Percentiles rank a stretch among this genome's conserved stretches.
These are phyloP conservation scores for Anticlea derivata DNA, from an alignment of 2,888 invertebrate genomes.

Conservation along the genomic window DNA sequence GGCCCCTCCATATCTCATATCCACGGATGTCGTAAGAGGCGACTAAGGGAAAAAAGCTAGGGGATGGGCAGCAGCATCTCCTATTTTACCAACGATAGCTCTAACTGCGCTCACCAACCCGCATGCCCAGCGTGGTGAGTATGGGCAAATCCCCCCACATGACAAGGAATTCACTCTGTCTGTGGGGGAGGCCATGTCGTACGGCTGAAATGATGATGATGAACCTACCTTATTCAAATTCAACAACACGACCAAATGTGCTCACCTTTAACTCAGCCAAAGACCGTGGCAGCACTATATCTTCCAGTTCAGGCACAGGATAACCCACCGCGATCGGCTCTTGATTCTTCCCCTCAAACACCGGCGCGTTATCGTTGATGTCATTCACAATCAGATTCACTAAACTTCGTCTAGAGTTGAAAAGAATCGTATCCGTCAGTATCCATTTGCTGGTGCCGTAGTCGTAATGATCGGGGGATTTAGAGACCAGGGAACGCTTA, in stretches of 20 bases:
- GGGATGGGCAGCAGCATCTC: too few relatives aligned
- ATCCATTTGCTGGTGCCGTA: slow-evolving; percentile 71
- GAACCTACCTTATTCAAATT: not conserved
- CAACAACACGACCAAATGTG: not conserved
- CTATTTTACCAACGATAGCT: too few relatives aligned
- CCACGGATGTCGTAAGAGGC: too few relatives aligned
- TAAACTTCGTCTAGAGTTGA: slow-evolving; percentile 63
- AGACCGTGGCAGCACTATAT: slow-evolving; percentile 67
- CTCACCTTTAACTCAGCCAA: slow-evolving; percentile 72
- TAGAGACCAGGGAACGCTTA: slow-evolving; percentile 56
- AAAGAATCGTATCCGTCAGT: slow-evolving; percentile 63
- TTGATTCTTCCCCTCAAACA: slow-evolving; percentile 63
- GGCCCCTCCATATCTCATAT: too few relatives aligned
- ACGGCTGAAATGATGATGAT: too few relatives aligned
- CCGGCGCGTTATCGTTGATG: slow-evolving; percentile 79
- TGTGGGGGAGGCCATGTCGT: too few relatives aligned
- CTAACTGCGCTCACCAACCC: too few relatives aligned
- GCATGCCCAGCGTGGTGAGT: too few relatives aligned
- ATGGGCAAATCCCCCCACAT: too few relatives aligned
- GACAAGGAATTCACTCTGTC: too few relatives aligned
- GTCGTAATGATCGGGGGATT: slow-evolving; percentile 59
- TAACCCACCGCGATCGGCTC: slow-evolving; percentile 75
- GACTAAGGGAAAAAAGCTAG: too few relatives aligned
- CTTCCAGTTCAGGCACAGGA: slow-evolving; percentile 64
- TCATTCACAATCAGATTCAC: slow-evolving; percentile 80